Base-by-base conservation (phyloP, 2,888 invertebrate genomes). In the Ennomos quercinarius region DNA sequence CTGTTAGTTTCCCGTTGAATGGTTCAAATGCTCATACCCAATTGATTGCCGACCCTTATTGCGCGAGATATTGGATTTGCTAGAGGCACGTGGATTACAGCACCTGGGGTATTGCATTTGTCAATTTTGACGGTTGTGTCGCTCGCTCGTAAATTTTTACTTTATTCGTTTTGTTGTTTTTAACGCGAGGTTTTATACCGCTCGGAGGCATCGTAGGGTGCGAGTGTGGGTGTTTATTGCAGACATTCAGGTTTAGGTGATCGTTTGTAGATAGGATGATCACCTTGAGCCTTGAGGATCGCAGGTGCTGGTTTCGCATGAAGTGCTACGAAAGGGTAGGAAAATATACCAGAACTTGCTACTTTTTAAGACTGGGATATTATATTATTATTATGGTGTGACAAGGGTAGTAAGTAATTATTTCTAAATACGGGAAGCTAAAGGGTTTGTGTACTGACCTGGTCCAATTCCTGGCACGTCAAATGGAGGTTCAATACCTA, bases 61-160 rank as follows among this genome's bases (percentile, higher is more conserved):
- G 64, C 52, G 13, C 48, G 43, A 45, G 42, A 63, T 55, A 66
- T 62, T 66, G 61, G 64, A 50, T 61, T 55, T 50, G 61, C 45
- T 12, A 51, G 38, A 54, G 35, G 38, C 27, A 69, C 77, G 74
- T 78, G 79, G 77, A 80, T 75, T 38, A 69, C 68, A 27, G 6
- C 80, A 81, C 83, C 81, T 80, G 84, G 63, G 58, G 49, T 27
- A 46, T 57, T 74, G 80, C 73, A 49, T 60, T 50, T 76, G 80
- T 81, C 82, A 84, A 81, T 84, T 85, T 73, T 73, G 82, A 78
- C 78, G 72, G 67, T 60, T 76, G 70, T 83, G 82, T 81, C 72
- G 76, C 67, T 61, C 56, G 70, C 61, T 79, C 81, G 80, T 89
- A 83, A 86, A 83, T 84, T 86, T 89, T 88, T 61, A 61, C 51